Evolutionary conservation across 2,113 vertebrate species (phyloP).

Genomic region (Melanocharis versteri): DNA sequence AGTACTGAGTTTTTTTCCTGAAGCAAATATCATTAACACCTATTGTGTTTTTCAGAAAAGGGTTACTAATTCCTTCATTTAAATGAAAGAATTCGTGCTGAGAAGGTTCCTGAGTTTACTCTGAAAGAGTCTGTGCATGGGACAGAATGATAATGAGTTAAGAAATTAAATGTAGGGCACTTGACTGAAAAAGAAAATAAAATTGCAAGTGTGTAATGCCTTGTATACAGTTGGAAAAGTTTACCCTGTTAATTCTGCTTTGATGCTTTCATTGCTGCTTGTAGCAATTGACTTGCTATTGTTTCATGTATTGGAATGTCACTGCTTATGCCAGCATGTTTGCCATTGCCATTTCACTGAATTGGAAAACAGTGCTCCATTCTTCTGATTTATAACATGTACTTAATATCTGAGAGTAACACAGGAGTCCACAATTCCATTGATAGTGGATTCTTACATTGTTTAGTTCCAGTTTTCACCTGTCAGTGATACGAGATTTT

Average conservation of each 20-base stretch:
- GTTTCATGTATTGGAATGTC: background rate
- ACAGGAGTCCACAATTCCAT: background rate
- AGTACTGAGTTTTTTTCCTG: background rate
- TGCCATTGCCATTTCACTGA: background rate
- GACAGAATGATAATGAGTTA: background rate
- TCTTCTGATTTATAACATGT: background rate
- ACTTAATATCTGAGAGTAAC: background rate
- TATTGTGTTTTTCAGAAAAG: background rate
- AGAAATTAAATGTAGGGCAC: background rate
- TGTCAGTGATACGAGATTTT: background rate
- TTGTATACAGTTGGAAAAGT: conserved; percentile 20
- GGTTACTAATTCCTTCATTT: background rate
- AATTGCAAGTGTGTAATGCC: conserved; percentile 24
- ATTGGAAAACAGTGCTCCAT: background rate
- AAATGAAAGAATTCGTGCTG: background rate
- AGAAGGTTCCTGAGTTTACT: background rate
- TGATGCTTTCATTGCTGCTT: background rate
- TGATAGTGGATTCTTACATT: background rate
- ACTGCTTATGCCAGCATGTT: conserved; percentile 44
- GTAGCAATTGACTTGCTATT: background rate
- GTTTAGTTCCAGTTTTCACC: background rate
- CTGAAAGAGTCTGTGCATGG: background rate
- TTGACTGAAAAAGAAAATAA: background rate
- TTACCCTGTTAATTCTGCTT: background rate
- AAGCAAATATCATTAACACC: background rate